Base-by-base conservation (phyloP, 2,113 vertebrate species). In the Pristiophorus japonicus region DNA sequence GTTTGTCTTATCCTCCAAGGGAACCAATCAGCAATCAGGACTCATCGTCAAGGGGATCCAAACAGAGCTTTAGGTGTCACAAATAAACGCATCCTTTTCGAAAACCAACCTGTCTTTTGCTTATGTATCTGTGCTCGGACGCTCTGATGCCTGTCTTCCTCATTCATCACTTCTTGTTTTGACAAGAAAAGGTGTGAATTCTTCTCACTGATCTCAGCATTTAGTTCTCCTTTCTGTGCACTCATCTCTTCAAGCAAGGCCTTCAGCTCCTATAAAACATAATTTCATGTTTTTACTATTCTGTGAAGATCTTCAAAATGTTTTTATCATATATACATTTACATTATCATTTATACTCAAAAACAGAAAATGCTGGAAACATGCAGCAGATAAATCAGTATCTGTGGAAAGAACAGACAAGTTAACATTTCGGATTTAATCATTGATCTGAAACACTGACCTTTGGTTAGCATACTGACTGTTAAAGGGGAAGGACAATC, bases 181-280 rank as follows among this genome's bases (percentile, higher is more conserved):
- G 97, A 92, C 51, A 97, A 96, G 1, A 94, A 96, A 95, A 98
- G 97, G 34, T 97, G 97, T 12, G 96, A 73, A 96, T 96, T 98
- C 66, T 96, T 98, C 97, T 98, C 98, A 59, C 96, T 97, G 24
- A 98, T 96, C 95, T 98, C 97, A 30, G 96, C 97, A 94, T 97
- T 98, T 96, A 98, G 96, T 95, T 98, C 97, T 96, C 97, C 97
- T 96, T 97, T 98, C 96, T 98, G 98, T 96, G 95, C 96, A 95
- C 96, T 96, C 95, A 98, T 97, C 91, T 98, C 97, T 96, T 97
- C 97, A 73, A 98, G 95, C 96, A 98, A 96, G 20, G 95, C 96
- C 90, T 97, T 98, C 92, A 98, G 96, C 96, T 98, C 98, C 98
- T 98, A 34, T 81, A 87, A 95, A 87, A 96, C 11, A 96, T n/a